These are phyloP conservation scores for Platichthys flesus DNA, from an alignment of 2,113 vertebrate species.

Conservation along the genomic window DNA sequence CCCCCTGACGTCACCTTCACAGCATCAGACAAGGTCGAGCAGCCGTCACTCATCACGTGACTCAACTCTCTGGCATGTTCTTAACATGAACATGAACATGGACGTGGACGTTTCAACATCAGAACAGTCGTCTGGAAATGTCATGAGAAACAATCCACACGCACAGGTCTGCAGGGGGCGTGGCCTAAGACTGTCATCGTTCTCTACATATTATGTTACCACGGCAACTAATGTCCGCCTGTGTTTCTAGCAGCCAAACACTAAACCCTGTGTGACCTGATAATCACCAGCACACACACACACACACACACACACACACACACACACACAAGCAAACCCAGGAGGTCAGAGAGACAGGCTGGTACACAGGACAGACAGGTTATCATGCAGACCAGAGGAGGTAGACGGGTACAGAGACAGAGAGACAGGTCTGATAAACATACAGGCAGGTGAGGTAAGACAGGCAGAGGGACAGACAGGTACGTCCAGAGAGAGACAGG, in stretches of 20 bases:
- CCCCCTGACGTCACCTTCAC: conserved; percentile 31
- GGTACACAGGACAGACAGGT: not conserved
- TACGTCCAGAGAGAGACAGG: not conserved
- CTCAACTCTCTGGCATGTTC: not conserved
- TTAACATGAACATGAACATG: not conserved
- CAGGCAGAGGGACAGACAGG: not conserved
- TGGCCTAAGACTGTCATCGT: conserved; percentile 19
- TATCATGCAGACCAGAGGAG: too few relatives aligned
- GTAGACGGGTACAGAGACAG: not conserved
- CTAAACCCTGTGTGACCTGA: conserved; percentile 67
- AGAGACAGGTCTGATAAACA: not conserved
- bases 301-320: not conserved
- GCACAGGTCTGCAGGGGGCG: conserved; percentile 29
- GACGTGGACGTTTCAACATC: conserved; percentile 20
- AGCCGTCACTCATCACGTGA: conserved; percentile 18
- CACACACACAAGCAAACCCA: not conserved
- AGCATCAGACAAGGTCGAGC: conserved; percentile 37
- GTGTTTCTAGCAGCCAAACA: conserved; percentile 30
- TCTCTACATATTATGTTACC: conserved; percentile 69
- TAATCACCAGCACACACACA: conserved; percentile 32
- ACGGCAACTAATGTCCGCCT: conserved; percentile 44
- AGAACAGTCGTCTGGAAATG: conserved; percentile 40
- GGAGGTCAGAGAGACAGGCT: not conserved
- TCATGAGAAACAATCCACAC: conserved; percentile 37
- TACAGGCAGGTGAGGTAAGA: not conserved